A percentile compares a stretch with the other conserved stretches of the same genome.
phyloP scores from a whole-genome alignment of 2,797 vertebrate genomes.

The Micropoecilia bifurca region DNA sequence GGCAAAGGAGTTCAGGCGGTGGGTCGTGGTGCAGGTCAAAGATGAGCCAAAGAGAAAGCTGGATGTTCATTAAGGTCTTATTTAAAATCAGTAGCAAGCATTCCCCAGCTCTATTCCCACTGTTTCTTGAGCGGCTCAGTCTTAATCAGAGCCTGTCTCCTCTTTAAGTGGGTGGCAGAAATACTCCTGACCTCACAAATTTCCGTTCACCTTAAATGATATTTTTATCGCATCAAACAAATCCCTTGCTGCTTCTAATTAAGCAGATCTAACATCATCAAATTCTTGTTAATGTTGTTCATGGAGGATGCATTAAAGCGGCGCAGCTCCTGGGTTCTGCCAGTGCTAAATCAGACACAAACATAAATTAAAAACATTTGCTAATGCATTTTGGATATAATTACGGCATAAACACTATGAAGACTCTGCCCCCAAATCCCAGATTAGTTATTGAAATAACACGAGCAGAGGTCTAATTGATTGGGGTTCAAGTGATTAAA shows the following conservation, averaged over 20 bases:
- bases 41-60: slow-evolving; percentile 43
- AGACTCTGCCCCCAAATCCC: slow-evolving; percentile 81
- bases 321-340: slow-evolving; percentile 29
- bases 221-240: slow-evolving; percentile 35
- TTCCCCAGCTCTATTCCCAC: neutral
- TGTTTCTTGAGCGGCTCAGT: slow-evolving; percentile 17
- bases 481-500: slow-evolving; percentile 89
- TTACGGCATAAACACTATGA: slow-evolving; percentile 70
- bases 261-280: slow-evolving; percentile 34
- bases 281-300: slow-evolving; percentile 33
- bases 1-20: slow-evolving; percentile 38
- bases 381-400: slow-evolving; percentile 68
- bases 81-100: slow-evolving; percentile 31
- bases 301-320: slow-evolving; percentile 27
- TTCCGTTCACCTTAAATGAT: slow-evolving; percentile 25
- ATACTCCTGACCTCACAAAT: slow-evolving; percentile 18
- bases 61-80: slow-evolving; percentile 32
- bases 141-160: slow-evolving; percentile 12
- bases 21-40: slow-evolving; percentile 53
- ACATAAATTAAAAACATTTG: slow-evolving; percentile 35
- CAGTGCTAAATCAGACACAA: slow-evolving; percentile 44
- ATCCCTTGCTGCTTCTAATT: slow-evolving; percentile 36
- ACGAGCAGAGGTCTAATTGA: slow-evolving; percentile 90
- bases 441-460: slow-evolving; percentile 86
- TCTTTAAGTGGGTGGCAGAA: neutral